Conservation (phyloP, 2,888 invertebrate genomes). For the Athripsodes cinereus region DNA sequence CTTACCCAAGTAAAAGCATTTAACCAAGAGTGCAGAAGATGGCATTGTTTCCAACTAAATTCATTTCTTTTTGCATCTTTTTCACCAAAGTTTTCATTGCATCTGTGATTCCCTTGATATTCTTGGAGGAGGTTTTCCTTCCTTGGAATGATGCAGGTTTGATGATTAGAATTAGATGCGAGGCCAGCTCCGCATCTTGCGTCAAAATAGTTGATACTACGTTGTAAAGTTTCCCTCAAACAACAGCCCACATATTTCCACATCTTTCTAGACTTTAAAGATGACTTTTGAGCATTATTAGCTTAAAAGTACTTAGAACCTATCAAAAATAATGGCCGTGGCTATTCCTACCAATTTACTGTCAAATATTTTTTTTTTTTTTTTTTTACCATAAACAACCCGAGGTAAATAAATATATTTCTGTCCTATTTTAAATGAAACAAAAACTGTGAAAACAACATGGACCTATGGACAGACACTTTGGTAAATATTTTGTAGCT, state of each 20-base stretch:
- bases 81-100: slow-evolving; percentile 32
- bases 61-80: slow-evolving; percentile 38
- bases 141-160: slow-evolving; percentile 8
- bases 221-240: slow-evolving; percentile 46
- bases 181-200: slow-evolving; percentile 41
- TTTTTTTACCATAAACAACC: too few relatives aligned
- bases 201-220: slow-evolving; percentile 46
- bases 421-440: too few relatives aligned
- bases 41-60: slow-evolving; percentile 42
- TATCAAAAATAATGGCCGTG: too few relatives aligned
- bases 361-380: too few relatives aligned
- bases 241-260: slow-evolving; percentile 52
- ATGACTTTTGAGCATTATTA: too few relatives aligned
- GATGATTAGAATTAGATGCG: slow-evolving; percentile 28
- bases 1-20: slow-evolving; percentile 51
- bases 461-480: too few relatives aligned
- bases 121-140: slow-evolving; percentile 33
- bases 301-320: too few relatives aligned
- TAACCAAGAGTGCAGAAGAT: slow-evolving; percentile 43
- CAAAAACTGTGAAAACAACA: too few relatives aligned
- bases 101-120: slow-evolving; percentile 33
- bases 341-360: too few relatives aligned
- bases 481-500: too few relatives aligned
- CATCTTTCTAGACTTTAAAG: too few relatives aligned
- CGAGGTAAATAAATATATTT: too few relatives aligned